Percentiles rank a stretch among this genome's conserved stretches.
These are phyloP conservation scores for Junco hyemalis DNA, from an alignment of 2,113 vertebrate genomes.

Conservation along the genomic window DNA sequence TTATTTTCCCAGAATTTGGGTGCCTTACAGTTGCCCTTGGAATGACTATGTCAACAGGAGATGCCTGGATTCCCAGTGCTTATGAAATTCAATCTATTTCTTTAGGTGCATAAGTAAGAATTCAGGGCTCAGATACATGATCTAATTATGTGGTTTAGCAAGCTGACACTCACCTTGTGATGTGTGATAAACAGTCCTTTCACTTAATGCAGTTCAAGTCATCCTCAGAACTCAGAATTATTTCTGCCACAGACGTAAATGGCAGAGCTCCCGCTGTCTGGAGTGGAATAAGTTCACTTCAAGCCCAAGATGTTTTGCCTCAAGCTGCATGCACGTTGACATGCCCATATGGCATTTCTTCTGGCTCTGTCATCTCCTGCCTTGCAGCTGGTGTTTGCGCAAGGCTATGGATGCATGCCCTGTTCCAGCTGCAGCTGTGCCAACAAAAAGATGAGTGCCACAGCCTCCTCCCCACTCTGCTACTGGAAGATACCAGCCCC, in stretches of 20 bases:
- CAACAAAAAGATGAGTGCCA: not conserved
- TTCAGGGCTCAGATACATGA: not conserved
- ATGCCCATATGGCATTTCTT: not conserved
- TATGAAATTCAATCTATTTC: constrained; percentile 50
- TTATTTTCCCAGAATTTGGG: not conserved
- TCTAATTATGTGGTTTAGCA: constrained; percentile 24
- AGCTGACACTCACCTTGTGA: constrained; percentile 3
- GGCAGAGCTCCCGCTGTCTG: not conserved
- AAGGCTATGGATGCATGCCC: not conserved
- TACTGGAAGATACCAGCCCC: not conserved
- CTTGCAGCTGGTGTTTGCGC: not conserved
- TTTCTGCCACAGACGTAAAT: not conserved
- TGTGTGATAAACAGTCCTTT: constrained; percentile 31
- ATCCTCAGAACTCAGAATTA: not conserved
- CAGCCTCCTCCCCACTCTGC: not conserved
- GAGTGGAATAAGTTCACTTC: not conserved
- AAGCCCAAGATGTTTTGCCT: not conserved
- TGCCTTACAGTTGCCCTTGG: not conserved
- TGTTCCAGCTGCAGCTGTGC: constrained; percentile 17
- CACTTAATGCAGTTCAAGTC: not conserved
- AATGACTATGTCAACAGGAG: constrained; percentile 41
- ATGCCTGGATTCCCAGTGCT: constrained; percentile 16
- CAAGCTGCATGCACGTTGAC: not conserved
- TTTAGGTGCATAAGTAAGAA: constrained; percentile 40
- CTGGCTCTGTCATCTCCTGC: not conserved